Conservation (phyloP, 2,113 vertebrate genomes). For the Chauna torquata region DNA sequence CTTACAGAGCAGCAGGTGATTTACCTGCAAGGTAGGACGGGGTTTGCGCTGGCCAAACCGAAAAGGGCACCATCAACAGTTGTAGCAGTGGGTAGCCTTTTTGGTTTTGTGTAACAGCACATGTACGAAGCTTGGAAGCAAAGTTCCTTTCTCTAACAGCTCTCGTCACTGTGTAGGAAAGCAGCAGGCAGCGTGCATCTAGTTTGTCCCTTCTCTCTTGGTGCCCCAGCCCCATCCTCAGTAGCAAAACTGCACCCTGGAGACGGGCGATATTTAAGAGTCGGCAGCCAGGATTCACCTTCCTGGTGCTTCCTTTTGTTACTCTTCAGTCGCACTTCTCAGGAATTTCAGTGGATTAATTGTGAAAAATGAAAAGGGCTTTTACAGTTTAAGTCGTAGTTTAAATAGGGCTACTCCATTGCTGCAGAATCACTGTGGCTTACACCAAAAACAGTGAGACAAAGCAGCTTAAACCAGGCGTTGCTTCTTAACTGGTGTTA, state of each 20-base stretch:
- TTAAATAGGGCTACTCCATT: not conserved
- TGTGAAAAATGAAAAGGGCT: not conserved
- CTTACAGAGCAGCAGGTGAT: not conserved
- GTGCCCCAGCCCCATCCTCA: not conserved
- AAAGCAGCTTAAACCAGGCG: fast-evolving
- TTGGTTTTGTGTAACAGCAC: not conserved
- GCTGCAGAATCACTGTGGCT: fast-evolving
- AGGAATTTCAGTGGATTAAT: not conserved
- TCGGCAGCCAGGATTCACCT: not conserved
- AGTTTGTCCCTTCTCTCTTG: not conserved
- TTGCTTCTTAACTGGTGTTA: not conserved
- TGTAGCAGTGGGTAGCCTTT: not conserved
- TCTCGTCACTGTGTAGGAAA: not conserved
- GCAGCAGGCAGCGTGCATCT: not conserved
- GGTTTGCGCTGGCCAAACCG: not conserved
- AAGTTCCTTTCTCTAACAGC: not conserved
- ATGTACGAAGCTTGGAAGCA: not conserved
- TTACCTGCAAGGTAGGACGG: not conserved
- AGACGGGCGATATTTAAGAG: not conserved
- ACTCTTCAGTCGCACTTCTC: not conserved
- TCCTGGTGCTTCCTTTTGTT: not conserved
- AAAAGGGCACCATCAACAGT: not conserved
- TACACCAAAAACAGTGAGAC: not conserved
- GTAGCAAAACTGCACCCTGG: not conserved
- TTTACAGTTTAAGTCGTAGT: not conserved